A percentile compares a stretch with the other conserved stretches of the same genome.
Conservation (phyloP, 1,140 invertebrate genomes). For the Diorhabda elongata region DNA sequence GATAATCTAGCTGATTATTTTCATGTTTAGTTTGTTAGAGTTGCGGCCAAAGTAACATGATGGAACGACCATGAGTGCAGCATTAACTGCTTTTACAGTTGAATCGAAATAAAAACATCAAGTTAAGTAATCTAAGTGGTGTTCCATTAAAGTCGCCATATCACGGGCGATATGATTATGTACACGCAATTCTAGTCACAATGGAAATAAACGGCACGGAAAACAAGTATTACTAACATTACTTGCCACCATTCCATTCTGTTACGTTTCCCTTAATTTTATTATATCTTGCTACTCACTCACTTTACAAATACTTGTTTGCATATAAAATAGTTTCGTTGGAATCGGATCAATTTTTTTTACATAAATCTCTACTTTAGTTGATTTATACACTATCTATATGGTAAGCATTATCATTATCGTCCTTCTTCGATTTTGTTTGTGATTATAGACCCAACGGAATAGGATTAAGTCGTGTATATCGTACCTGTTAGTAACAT, state of each 20-base stretch:
- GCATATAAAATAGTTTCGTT: conserved; percentile 2
- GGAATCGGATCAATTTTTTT: background rate
- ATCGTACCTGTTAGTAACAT: too few species aligned
- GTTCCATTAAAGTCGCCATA: conserved; percentile 40
- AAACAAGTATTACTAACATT: conserved; percentile 2
- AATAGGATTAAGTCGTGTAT: too few species aligned
- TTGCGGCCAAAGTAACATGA: too few species aligned
- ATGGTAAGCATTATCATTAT: too few species aligned
- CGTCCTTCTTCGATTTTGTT: too few species aligned
- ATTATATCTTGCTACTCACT: background rate
- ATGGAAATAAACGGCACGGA: conserved; percentile 5
- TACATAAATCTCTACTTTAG: background rate
- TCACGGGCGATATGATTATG: conserved; percentile 37
- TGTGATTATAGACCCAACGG: too few species aligned
- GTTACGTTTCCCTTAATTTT: conserved; percentile 1
- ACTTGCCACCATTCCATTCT: background rate
- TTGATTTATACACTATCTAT: background rate
- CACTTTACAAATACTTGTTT: background rate
- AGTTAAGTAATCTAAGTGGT: conserved; percentile 42
- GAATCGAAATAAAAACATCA: conserved; percentile 40
- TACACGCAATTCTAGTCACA: conserved; percentile 26
- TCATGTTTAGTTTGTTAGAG: too few species aligned
- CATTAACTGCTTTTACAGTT: conserved; percentile 35
- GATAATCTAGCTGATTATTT: too few species aligned
- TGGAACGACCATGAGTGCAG: conserved; percentile 6